Evolutionary conservation across 2,113 vertebrate species (phyloP).

Genomic region (Calidris pugnax): DNA sequence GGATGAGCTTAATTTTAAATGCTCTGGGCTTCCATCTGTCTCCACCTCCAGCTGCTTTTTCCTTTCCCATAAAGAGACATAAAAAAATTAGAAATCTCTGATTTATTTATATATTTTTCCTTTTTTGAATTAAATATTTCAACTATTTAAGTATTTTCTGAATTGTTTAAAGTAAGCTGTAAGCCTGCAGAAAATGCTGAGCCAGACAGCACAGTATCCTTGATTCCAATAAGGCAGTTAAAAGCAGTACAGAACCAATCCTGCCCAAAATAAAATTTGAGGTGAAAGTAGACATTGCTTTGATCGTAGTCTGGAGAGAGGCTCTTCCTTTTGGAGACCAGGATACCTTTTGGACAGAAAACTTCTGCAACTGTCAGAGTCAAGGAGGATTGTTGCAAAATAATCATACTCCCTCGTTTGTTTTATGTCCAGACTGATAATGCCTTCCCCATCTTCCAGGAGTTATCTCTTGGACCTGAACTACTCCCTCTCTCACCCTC

Average conservation of each 20-base stretch:
- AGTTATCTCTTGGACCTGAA: not conserved
- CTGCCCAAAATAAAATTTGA: not conserved
- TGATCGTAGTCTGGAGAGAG: not conserved
- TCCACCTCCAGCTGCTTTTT: not conserved
- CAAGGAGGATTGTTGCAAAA: not conserved
- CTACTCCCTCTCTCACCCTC: not conserved
- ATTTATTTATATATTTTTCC: not conserved
- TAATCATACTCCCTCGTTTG: not conserved
- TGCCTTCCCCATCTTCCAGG: fast-evolving
- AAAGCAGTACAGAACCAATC: not conserved
- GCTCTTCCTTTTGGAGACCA: not conserved
- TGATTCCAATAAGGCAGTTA: not conserved
- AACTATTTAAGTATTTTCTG: not conserved
- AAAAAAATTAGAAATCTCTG: not conserved
- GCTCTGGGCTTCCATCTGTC: not conserved
- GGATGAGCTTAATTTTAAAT: not conserved
- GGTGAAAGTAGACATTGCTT: not conserved
- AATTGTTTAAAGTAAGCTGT: not conserved
- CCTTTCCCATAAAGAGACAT: not conserved
- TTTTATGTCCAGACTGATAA: not conserved
- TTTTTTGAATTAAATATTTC: not conserved
- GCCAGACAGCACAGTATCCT: not conserved
- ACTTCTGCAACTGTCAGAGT: not conserved
- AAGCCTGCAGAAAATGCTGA: not conserved
- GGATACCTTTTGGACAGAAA: not conserved